Base-by-base conservation (phyloP, 2,888 invertebrate genomes). In the Sinelater perroti region DNA sequence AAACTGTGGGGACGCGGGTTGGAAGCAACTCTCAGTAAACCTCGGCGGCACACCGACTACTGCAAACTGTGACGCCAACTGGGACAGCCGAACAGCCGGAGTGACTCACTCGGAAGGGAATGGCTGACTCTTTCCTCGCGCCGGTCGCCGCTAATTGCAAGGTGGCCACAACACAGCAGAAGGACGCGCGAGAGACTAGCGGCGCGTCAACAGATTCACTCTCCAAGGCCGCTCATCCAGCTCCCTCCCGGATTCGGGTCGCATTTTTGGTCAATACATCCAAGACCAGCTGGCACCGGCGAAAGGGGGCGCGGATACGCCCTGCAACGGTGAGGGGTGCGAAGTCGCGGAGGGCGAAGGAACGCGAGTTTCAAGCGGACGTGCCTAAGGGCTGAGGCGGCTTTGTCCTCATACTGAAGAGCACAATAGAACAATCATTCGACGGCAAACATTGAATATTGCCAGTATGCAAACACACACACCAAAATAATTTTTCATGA, bases 261-360 rank as follows among this genome's bases (percentile, higher is more conserved):
- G 49, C 33, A 52, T 40, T 38, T 53, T 53, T 49, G 58, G 47
- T 58, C 58, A 58, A 58, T 58, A 58, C 52, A 57, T 31, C 45
- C 45, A 33, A 57, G 57, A 57, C 57, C 57, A 57, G 57, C 52
- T 57, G 57, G 56, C 56, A 56, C 50, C 56, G 50, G 50, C 35
- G 45, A 45, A 33, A 31, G 13, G 11, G 55, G 47, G 36, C 36
- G 46, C 38, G 42, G 24, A n/a, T 10, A n/a, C 4, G 18, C 1
- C 10, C 21, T 38, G 3, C 8, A 20, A n/a, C 38, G 7, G 5
- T 5, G 14, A 38, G 38, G 38, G 38, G 14, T 28, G 38, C 11
- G n/a, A n/a, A n/a, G n/a, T n/a, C n/a, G n/a, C n/a, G n/a, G n/a
- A n/a, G n/a, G n/a, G n/a, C n/a, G n/a, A n/a, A n/a, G n/a, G n/a